Conservation (phyloP, 1,140 invertebrate genomes). For the Leptopilina clavipes region DNA sequence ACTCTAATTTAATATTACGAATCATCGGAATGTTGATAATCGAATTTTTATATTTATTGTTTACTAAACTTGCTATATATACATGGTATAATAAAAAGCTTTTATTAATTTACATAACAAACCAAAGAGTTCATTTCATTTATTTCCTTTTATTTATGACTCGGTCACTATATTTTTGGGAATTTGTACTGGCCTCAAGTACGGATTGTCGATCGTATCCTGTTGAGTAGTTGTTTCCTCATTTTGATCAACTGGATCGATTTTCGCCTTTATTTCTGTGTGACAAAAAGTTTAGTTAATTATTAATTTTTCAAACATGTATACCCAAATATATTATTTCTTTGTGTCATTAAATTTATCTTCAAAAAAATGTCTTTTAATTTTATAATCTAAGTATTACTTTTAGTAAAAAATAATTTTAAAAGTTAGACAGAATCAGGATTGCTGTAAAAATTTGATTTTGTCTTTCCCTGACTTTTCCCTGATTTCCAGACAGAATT, state of each 20-base stretch:
- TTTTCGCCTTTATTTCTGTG: conserved; percentile 49
- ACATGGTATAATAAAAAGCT: conserved; percentile 30
- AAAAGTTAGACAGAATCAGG: no score
- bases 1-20: conserved; percentile 14
- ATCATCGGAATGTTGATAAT: conserved; percentile 55
- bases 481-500: no score
- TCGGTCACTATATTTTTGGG: conserved; percentile 74
- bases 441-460: no score
- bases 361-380: no score
- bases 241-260: conserved; percentile 41
- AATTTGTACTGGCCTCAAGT: conserved; percentile 86
- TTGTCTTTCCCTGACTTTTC: no score
- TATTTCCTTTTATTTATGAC: conserved; percentile 34
- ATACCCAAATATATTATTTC: no score
- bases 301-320: no score
- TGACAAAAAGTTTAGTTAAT: conserved; percentile 19
- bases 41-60: conserved; percentile 56
- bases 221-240: conserved; percentile 74
- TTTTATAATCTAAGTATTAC: no score
- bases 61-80: conserved; percentile 40
- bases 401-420: no score
- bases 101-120: conserved; percentile 30
- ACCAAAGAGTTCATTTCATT: neutral
- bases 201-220: conserved; percentile 90
- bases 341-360: no score